Conservation (phyloP, 1,140 invertebrate species). For the Oreohelix idahoensis region DNA sequence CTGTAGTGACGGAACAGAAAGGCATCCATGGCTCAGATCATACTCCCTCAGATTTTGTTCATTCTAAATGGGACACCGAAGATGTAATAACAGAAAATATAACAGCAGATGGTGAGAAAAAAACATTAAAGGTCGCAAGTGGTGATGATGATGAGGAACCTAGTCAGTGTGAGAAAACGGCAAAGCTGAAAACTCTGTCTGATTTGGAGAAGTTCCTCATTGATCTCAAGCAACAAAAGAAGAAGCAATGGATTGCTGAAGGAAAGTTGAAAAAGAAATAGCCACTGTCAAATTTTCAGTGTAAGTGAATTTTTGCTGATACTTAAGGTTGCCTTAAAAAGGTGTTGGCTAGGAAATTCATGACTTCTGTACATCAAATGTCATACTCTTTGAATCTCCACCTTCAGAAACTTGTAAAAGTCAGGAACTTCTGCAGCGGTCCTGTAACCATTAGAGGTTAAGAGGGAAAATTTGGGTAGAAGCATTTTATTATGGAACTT, state of each 20-base stretch:
- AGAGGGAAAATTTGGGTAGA: too few species aligned
- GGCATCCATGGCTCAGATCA: background rate
- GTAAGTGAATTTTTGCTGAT: too few species aligned
- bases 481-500: too few species aligned
- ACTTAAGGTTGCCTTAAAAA: too few species aligned
- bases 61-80: background rate
- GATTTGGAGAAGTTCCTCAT: constrained; percentile 57
- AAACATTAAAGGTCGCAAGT: too few species aligned
- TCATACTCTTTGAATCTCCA: too few species aligned
- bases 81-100: background rate
- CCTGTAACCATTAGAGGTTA: too few species aligned
- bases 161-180: background rate
- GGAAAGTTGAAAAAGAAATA: constrained; percentile 44
- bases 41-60: background rate
- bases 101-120: background rate
- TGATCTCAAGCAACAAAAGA: constrained; percentile 53
- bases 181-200: constrained; percentile 35
- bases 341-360: too few species aligned
- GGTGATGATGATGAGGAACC: background rate
- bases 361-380: too few species aligned
- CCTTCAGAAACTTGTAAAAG: too few species aligned
- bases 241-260: constrained; percentile 45
- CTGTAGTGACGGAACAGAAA: constrained; percentile 6
- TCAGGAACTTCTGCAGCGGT: too few species aligned
- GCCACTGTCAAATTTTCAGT: background rate